A percentile compares a stretch with the other conserved stretches of the same genome.
Evolutionary conservation across 2,797 vertebrate species (phyloP).

Genomic region (Alfaro cultratus): DNA sequence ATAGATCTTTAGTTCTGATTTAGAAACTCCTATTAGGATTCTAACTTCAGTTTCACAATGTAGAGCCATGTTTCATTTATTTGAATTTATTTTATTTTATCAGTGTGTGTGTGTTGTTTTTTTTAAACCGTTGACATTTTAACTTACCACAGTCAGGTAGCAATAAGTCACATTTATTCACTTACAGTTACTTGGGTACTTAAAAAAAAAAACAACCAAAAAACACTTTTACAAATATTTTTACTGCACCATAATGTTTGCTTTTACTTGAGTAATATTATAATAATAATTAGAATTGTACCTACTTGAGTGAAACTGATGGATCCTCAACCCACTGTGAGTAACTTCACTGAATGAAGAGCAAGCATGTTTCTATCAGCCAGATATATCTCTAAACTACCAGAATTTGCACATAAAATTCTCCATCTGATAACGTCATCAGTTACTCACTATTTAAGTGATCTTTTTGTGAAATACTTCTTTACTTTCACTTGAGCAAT

Average conservation of each 20-base stretch:
- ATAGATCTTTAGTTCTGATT: not conserved
- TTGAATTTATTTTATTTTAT: not conserved
- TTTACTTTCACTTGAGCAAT: not conserved
- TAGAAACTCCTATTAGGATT: not conserved
- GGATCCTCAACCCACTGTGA: not conserved
- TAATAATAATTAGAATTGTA: not conserved
- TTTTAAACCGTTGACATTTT: not conserved
- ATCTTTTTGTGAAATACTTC: not conserved
- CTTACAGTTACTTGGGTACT: no score
- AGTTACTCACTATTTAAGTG: no score
- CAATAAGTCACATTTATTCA: not conserved
- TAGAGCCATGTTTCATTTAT: not conserved
- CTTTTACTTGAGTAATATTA: not conserved
- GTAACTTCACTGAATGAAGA: not conserved
- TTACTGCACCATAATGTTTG: not conserved
- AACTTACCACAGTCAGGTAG: not conserved
- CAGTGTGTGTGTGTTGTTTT: not conserved
- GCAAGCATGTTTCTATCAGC: not conserved
- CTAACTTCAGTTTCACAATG: not conserved
- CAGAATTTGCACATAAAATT: not conserved
- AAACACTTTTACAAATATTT: not conserved
- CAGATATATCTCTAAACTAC: not conserved
- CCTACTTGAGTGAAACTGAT: not conserved
- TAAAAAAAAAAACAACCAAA: no score
- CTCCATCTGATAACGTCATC: not conserved